phyloP scores from a whole-genome alignment of 2,888 invertebrate genomes.

The Theretra japonica region DNA sequence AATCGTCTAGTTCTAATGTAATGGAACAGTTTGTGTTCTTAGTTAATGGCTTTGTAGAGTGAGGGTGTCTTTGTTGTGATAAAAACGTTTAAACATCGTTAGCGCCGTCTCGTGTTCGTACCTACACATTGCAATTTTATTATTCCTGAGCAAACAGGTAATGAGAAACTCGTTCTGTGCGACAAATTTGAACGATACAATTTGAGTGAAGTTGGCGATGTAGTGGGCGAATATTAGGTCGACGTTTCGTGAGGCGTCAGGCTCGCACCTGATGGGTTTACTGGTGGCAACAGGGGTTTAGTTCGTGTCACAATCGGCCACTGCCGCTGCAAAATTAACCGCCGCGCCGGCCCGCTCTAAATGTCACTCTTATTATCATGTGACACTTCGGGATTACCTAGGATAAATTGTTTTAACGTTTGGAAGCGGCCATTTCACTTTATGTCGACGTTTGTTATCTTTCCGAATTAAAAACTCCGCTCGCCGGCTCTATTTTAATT shows the following conservation, averaged over 20 bases:
- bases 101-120: slow-evolving; percentile 36
- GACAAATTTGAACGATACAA: slow-evolving; percentile 41
- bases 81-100: slow-evolving; percentile 57
- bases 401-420: slow-evolving; percentile 84
- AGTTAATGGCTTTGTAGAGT: slow-evolving; percentile 69
- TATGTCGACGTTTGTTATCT: slow-evolving; percentile 74
- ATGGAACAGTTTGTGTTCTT: slow-evolving; percentile 73
- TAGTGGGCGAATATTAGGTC: slow-evolving; percentile 63
- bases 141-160: slow-evolving; percentile 32
- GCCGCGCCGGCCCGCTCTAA: slow-evolving; percentile 71
- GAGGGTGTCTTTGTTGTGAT: slow-evolving; percentile 61
- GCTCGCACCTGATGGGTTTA: slow-evolving; percentile 79
- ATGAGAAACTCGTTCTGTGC: slow-evolving; percentile 18
- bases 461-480: slow-evolving; percentile 68
- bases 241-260: slow-evolving; percentile 38
- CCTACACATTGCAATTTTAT: slow-evolving; percentile 49
- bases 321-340: slow-evolving; percentile 80
- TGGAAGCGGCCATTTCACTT: slow-evolving; percentile 69
- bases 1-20: slow-evolving; percentile 71
- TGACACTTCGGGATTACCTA: slow-evolving; percentile 81
- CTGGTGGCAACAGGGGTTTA: slow-evolving; percentile 78
- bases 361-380: slow-evolving; percentile 84
- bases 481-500: slow-evolving; percentile 54
- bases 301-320: slow-evolving; percentile 78
- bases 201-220: slow-evolving; percentile 39